Evolutionary conservation across 2,797 vertebrate species (phyloP), one percentile per base, ranked within the genome.

Genomic region (Brachymystax lenok): DNA sequence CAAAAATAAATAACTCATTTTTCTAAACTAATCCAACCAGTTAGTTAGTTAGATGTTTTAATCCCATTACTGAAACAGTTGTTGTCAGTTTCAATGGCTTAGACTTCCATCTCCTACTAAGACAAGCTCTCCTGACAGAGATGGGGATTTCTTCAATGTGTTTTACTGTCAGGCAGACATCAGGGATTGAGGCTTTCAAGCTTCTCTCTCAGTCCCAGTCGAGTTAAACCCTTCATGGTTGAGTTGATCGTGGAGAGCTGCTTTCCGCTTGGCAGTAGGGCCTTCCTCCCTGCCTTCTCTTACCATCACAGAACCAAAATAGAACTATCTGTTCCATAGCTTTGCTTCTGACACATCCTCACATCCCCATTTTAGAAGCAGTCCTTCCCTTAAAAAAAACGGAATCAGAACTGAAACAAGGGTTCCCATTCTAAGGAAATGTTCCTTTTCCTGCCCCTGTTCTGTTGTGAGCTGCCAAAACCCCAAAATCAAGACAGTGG

Each of bases 301-400:
- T 46, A 46, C 40, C 40, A 46, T 46, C 40, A 46, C 40, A 46
- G 40, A 46, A 46, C 40, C 40, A 46, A 46, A 46, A 67, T 73
- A 5, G 1, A 56, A 76, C 70, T 54, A 1, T 24, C 5, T 77
- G 78, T 84, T 81, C 79, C 78, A 82, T 66, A 81, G 85, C 63
- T 80, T 77, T 50, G 74, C 89, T 88, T 78, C 87, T 85, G 76
- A 64, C 68, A 40, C 68, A 21, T 40, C 35, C 80, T 87, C 86
- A 90, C 77, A 89, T 89, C 90, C 87, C 35, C 52, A 74, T 89
- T 89, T 74, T 74, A 50, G 24, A 28, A 10, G 35, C 35, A 72
- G 6, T 67, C 85, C 87, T 85, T 50, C 68, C 73, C 85, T 78
- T 77, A 27, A 75, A 79, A 77, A 82, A 68, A 78, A 75, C 5